Evolutionary conservation across 2,797 vertebrate genomes (phyloP), one percentile per base, ranked within the genome.

Genomic region (Kryptolebias ocellatus): DNA sequence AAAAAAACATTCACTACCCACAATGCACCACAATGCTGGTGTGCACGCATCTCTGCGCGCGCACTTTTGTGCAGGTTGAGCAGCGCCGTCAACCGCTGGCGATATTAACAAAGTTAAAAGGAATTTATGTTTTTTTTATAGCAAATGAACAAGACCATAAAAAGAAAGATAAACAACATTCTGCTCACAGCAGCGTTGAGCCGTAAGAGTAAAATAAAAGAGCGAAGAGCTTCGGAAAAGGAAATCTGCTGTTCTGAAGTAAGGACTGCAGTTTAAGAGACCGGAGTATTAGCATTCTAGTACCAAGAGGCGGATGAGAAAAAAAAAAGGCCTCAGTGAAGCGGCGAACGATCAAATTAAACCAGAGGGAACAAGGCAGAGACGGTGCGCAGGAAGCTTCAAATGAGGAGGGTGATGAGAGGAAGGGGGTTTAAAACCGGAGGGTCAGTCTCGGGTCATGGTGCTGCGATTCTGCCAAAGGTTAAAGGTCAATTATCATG

Each of bases 11-110:
- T 92, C 93, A 92, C 65, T 89, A 78, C 90, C 86, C 93, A 95
- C 91, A 94, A 95, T 95, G 94, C 94, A 95, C 85, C 94, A 95
- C 92, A 92, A 95, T 95, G 94, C 94, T 90, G 87, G 66, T 89
- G 84, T 89, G 78, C 89, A 80, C 77, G 80, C 72, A 63, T 72
- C 20, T 73, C 24, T 67, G 72, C 53, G 54, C 42, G 20, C 75
- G 47, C 77, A 64, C 42, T 29, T 24, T 56, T 69, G 53, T 83
- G 54, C 69, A 76, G 74, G 64, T 79, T 81, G 91, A 87, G 84
- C 87, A 89, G 76, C 78, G 69, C 78, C 62, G 69, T 78, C 79
- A 87, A 87, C 84, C 58, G 49, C 78, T 83, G 82, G 76, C 85
- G 82, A 75, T 86, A 67, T 42, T 42, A 42, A 42, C 64, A 67